Conservation (phyloP, 2,888 invertebrate species). For the Antheraea yamamai region DNA sequence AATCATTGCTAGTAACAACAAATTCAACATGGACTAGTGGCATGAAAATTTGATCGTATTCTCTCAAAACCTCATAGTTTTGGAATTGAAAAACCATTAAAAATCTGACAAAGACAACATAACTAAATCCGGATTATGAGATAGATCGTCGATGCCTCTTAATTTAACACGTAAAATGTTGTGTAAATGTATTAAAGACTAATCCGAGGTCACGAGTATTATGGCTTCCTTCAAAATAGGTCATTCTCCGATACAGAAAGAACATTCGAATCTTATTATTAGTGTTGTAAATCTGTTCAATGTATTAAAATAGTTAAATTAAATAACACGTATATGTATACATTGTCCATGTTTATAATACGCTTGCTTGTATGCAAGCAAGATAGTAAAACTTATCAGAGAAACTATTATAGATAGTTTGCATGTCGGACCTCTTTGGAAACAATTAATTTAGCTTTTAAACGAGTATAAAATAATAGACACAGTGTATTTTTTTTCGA, state of each 20-base stretch:
- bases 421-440: neutral
- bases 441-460: neutral
- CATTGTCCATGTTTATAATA: too few relatives aligned
- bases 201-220: slow-evolving; percentile 43
- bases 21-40: too few relatives aligned
- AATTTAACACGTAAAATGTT: slow-evolving; percentile 5
- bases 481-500: too few relatives aligned
- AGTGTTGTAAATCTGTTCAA: neutral
- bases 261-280: neutral
- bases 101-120: slow-evolving; percentile 5
- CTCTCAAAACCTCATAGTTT: too few relatives aligned
- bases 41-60: too few relatives aligned
- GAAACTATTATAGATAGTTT: neutral
- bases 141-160: slow-evolving; percentile 1
- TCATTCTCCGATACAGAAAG: slow-evolving; percentile 34
- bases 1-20: too few relatives aligned
- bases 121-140: slow-evolving; percentile 4
- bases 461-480: neutral
- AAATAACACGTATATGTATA: too few relatives aligned
- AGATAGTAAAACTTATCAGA: too few relatives aligned
- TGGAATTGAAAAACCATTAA: neutral
- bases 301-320: neutral
- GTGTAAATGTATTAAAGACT: slow-evolving; percentile 44
- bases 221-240: slow-evolving; percentile 48
- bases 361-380: too few relatives aligned